Evolutionary conservation across 2,113 vertebrate species (phyloP).

Genomic region (Chascanopsetta lugubris): DNA sequence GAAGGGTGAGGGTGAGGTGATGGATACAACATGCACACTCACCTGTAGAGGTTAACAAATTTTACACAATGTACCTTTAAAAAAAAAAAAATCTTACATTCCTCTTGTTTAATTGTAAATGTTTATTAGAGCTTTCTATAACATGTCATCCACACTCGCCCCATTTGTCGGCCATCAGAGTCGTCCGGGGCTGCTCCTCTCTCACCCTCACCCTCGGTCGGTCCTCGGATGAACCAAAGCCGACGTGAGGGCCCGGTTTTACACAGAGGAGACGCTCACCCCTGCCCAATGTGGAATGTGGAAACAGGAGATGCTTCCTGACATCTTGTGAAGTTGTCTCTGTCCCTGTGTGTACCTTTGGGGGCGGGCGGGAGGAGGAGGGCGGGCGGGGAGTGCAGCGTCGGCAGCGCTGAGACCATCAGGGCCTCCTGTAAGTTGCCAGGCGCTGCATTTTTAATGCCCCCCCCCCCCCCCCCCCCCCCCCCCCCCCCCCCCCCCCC

Average conservation of each 20-base stretch:
- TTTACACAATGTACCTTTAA: no score
- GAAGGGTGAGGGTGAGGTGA: no score
- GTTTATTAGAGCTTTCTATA: neutral
- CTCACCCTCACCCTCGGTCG: constrained; percentile 28
- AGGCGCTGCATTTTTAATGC: constrained; percentile 92
- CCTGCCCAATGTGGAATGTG: constrained; percentile 83
- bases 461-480: no score
- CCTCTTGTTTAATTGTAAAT: no score
- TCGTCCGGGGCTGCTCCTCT: constrained; percentile 35
- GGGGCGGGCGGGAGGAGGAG: constrained; percentile 73
- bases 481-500: no score
- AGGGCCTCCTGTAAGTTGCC: constrained; percentile 81
- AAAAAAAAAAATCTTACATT: no score
- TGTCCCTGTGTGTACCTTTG: constrained; percentile 83
- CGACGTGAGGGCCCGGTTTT: constrained; percentile 64
- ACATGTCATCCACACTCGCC: neutral
- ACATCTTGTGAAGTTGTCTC: constrained; percentile 89
- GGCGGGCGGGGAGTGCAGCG: constrained; percentile 49
- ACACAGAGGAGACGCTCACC: constrained; percentile 77
- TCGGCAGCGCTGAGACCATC: constrained; percentile 76
- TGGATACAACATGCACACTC: no score
- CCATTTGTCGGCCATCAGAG: constrained; percentile 22
- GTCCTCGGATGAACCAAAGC: constrained; percentile 70
- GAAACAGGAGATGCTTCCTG: constrained; percentile 87
- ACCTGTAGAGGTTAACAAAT: no score